phyloP scores from a whole-genome alignment of 2,888 invertebrate genomes.

The Orthosia incerta region DNA sequence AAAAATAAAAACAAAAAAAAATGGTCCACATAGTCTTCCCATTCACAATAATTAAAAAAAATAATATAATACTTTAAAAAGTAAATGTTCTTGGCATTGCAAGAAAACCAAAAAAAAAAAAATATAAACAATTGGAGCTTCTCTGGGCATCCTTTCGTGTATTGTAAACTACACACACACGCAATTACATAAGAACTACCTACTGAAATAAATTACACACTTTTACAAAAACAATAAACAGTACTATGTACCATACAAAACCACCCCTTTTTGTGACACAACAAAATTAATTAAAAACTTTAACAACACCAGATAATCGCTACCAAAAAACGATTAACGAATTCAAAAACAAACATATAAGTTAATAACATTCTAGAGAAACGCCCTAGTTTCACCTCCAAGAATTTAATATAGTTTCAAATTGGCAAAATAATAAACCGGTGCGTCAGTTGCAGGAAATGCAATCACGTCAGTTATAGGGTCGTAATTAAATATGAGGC shows the following conservation, averaged over 20 bases:
- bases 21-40: too few relatives aligned
- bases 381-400: constrained; percentile 77
- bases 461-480: constrained; percentile 87
- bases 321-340: constrained; percentile 37
- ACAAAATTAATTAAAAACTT: constrained; percentile 30
- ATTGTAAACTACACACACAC: neutral
- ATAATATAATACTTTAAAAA: too few relatives aligned
- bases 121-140: neutral
- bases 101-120: too few relatives aligned
- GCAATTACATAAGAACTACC: neutral
- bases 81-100: too few relatives aligned
- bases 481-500: constrained; percentile 86
- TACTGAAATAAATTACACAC: neutral
- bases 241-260: neutral
- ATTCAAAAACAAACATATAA: constrained; percentile 39
- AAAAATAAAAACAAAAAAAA: too few relatives aligned
- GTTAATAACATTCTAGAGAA: constrained; percentile 60
- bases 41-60: too few relatives aligned
- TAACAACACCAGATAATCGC: neutral
- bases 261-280: constrained; percentile 24
- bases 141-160: neutral
- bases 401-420: constrained; percentile 88
- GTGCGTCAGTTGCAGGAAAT: constrained; percentile 87
- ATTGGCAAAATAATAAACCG: constrained; percentile 89
- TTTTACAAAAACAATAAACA: neutral